Conservation (phyloP, 2,797 vertebrate genomes). For the Sphenopsis melanotis region DNA sequence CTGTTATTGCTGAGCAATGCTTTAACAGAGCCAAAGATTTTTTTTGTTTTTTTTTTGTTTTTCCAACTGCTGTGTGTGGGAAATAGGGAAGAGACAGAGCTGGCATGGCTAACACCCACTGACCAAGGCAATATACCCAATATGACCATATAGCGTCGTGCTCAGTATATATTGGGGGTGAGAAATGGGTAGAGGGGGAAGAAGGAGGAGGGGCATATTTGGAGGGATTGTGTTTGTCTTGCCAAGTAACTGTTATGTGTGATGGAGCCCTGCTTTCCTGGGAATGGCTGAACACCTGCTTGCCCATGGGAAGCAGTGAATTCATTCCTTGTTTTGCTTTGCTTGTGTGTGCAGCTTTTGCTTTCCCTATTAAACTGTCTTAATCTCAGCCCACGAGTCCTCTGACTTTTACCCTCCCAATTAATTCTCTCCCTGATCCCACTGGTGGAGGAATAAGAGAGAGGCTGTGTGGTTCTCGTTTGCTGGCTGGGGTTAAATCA, state of each 20-base stretch:
- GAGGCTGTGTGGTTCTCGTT: rapidly evolving
- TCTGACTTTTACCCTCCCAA: neutral
- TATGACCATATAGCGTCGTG: too few species aligned
- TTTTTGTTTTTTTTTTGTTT: neutral
- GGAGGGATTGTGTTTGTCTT: neutral
- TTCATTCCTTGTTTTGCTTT: neutral
- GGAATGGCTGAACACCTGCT: neutral
- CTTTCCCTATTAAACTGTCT: neutral
- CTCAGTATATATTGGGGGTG: rapidly evolving
- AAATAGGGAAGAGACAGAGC: neutral
- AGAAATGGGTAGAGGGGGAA: neutral
- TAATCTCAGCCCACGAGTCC: neutral
- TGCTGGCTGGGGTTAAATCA: neutral
- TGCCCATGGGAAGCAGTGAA: neutral
- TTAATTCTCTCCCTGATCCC: neutral
- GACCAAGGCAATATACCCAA: neutral
- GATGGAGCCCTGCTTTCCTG: neutral
- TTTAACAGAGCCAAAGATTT: neutral
- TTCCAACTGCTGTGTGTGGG: rapidly evolving
- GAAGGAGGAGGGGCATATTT: neutral
- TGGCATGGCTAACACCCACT: neutral
- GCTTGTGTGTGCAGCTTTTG: neutral
- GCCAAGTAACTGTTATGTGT: rapidly evolving
- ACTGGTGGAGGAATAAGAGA: rapidly evolving
- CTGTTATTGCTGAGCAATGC: neutral